Evolutionary conservation across 2,888 invertebrate species (phyloP), one percentile per base, ranked within the genome.

Genomic region (Apamea crenata): DNA sequence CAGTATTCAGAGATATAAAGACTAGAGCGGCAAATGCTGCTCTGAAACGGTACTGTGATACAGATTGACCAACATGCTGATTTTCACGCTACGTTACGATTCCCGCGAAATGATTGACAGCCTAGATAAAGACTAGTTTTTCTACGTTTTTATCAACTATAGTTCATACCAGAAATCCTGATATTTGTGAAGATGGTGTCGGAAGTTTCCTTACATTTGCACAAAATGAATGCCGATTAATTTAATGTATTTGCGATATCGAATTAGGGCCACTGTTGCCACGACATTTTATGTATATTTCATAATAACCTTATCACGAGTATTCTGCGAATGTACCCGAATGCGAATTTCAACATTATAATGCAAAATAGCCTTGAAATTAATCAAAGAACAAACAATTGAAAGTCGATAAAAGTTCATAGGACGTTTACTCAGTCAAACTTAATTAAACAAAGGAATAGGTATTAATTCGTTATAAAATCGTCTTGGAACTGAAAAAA

Each of bases 331-430:
- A 65, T 78, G 66, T 47, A 44, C 29, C 61, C 50, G 29, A 74
- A 74, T 72, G n/a, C 61, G 36, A 77, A 66, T 56, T 79, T 74
- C 25, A 69, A 65, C 71, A 56, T 70, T 74, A 36, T 29, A 56
- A 67, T 63, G 7, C 29, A 47, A 81, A 74, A 72, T 74, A 74
- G 82, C 82, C 82, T 85, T 85, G 82, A 75, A 74, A 32, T 32
- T 66, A 50, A 80, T 82, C 68, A 74, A 69, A 80, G 44, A 68
- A 74, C 40, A 74, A 78, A 74, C 59, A 82, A 77, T 47, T 63
- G 47, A 7, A 36, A 61, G 53, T 61, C 14, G 44, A 53, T 65
- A 61, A 56, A 79, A 71, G 74, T 66, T 82, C 71, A 79, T 36
- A 70, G 40, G 70, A 70, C 36, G n/a, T 47, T 70, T 70, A 63